Base-by-base conservation (phyloP, 2,113 vertebrate genomes). In the Neolamprologus kungweensis region DNA sequence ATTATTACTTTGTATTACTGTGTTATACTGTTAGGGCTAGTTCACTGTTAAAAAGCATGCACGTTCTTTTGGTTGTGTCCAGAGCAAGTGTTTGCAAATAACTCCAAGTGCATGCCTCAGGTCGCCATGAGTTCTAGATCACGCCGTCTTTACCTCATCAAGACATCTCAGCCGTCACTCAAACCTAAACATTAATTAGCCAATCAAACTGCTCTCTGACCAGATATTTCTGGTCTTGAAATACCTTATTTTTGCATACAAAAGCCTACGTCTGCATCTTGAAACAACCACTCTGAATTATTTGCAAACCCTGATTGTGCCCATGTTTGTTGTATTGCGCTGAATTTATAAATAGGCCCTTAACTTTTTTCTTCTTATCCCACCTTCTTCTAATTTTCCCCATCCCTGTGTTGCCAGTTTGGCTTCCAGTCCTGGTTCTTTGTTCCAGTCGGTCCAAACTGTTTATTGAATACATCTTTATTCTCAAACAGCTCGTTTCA, bases 21-120 rank as follows among this genome's bases (percentile, higher is more conserved):
- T 90, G 93, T 91, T 93, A 95, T 94, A 95, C 92, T 93, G 91
- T 84, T 90, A 85, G 91, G 93, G 94, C 90, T 86, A 89, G 83
- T 93, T 94, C 94, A 92, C 87, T 93, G 93, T 95, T 94, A 79
- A 95, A 96, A 94, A 87, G 93, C 96, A 97, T 96, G 95, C 96
- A 95, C 93, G 90, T 93, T 95, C 92, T 93, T 95, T 94, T 95
- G 94, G 91, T 95, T 94, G 91, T 93, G 89, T 92, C 82, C 86
- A 82, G 86, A 85, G 86, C 31, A 4, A 28, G 55, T 47, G 68
- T 92, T 81, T 81, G 90, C 90, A 88, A 89, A 82, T 86, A 37
- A 84, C 80, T 81, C 87, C 47, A 7, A 71, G 79, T 75, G 91
- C 80, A 14, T 54, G 47, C 16, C 73, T 58, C 85, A 19, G 33